Evolutionary conservation across 2,888 invertebrate genomes (phyloP), one percentile per base, ranked within the genome.

Genomic region (Drosophila mercatorum): DNA sequence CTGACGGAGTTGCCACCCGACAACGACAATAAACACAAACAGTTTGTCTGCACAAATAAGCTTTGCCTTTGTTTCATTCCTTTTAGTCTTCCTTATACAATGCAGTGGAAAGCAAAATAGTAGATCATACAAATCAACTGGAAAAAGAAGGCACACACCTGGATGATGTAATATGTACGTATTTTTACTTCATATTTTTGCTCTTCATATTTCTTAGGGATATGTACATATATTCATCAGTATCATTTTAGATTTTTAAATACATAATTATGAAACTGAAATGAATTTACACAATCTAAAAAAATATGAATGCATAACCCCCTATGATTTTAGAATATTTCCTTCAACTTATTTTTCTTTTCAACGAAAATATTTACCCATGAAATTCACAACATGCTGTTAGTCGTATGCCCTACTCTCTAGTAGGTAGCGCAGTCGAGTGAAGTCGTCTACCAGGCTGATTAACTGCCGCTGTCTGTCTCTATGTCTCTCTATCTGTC

Each of bases 361-460:
- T 43, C 41, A 2, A 34, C 31, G 31, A 6, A 34, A 5, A 7
- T 34, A 34, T 22, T 22, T 22, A 11, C 22, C 22, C 17, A 22
- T 22, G 17, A 43, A 17, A 10, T 43, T 10, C 10, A 17, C 43
- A 43, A 5, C 3, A 36, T 43, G 49, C 28, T 8, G 6, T 17
- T 40, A 49, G 49, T 6, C 28, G 59, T 63, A 65, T 71, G 62
- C 72, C 47, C 49, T n/a, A 38, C 36, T 47, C 60, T 55, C 14
- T 70, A 7, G 46, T 17, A 46, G 17, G 84, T 76, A 81, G 83
- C 64, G 83, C 59, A 83, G 36, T 44, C 43, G 3, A 60, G 3
- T 57, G 64, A 80, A 55, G 63, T 49, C 55, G 88, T 82, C 88
- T 88, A 70, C 62, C 55, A 40, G 66, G 41, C 72, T 88, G 80